Base-by-base conservation (phyloP, 2,888 invertebrate genomes). In the Caenorhabditis parvicauda region DNA sequence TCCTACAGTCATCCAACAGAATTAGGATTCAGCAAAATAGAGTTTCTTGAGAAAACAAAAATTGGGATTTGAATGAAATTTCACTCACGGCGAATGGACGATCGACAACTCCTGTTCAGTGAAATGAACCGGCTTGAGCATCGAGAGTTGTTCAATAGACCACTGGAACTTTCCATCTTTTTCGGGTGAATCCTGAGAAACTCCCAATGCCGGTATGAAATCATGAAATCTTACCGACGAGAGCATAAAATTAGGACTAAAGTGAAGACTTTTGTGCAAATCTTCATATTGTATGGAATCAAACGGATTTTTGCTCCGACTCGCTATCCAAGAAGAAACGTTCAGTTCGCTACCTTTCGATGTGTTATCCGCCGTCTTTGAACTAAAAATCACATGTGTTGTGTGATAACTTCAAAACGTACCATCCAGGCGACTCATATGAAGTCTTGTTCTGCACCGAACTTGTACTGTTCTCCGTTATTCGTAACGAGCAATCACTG, bases 91-190 rank as follows among this genome's bases (percentile, higher is more conserved):
- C 12, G 64, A 59, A 14, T 46, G 54, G 45, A 58, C 54, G 24
- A 54, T 62, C 12, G 61, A 54, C 19, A 66, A 64, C 25, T 69
- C 69, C 29, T 69, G 66, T 4, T 64, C 69, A 1, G 69, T 64
- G 25, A 69, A 62, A 29, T 64, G 52, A 4, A 55, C 69, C 1
- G 69, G 69, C 37, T 55, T 62, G 14, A 69, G 38, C 43, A 64
- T 59, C 0, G 69, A 58, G 21, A 60, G 29, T 37, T 66, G 59
- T 37, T 69, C 69, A 5, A 69, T 57, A 38, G 61, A 48, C 66
- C 65, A 66, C 48, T 59, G 39, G 37, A 63, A 63, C 45, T 51
- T 54, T 7, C 55, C 51, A 14, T 52, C 45, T 19, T 50, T 57
- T 24, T 54, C 38, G 24, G 48, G 54, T 6, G 27, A 19, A 24